Conservation (phyloP, 2,113 vertebrate genomes). For the Ariopsis seemanni region DNA sequence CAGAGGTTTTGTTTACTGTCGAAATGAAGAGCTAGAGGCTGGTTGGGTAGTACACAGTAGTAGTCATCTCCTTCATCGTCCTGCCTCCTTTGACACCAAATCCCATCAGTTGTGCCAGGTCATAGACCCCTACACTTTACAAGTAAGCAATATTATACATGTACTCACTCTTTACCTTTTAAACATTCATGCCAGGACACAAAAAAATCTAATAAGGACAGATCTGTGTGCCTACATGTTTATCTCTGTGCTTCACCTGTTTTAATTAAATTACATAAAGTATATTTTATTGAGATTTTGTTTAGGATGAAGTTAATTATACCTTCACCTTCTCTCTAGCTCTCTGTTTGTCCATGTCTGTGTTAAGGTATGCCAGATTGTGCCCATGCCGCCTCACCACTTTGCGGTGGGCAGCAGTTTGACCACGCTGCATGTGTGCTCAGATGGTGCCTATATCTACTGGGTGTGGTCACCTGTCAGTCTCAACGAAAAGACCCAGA, state of each 20-base stretch:
- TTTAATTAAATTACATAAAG: not conserved
- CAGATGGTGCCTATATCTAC: slow-evolving; percentile 94
- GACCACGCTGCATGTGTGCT: slow-evolving; percentile 95
- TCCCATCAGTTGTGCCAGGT: slow-evolving; percentile 96
- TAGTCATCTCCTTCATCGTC: slow-evolving; percentile 85
- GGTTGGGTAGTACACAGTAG: slow-evolving; percentile 92
- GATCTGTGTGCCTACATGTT: not conserved
- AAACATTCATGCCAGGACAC: not conserved
- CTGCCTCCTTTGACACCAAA: slow-evolving; percentile 93
- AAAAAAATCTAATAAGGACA: not conserved
- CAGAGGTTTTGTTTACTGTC: slow-evolving; percentile 96
- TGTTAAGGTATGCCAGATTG: slow-evolving; percentile 86
- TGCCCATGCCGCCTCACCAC: slow-evolving; percentile 91
- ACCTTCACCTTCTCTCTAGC: not conserved
- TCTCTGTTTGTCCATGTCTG: not conserved
- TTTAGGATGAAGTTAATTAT: not conserved
- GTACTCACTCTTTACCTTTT: not conserved
- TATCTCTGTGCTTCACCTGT: not conserved
- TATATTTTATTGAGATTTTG: not conserved
- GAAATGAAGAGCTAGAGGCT: slow-evolving; percentile 92
- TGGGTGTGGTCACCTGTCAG: slow-evolving; percentile 98
- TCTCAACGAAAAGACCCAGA: slow-evolving; percentile 96
- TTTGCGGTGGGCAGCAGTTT: slow-evolving; percentile 92
- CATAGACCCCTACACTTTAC: slow-evolving; percentile 92
- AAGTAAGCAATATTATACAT: slow-evolving; percentile 74